Base-by-base conservation (phyloP, 2,888 invertebrate genomes). In the Laothoe populi region DNA sequence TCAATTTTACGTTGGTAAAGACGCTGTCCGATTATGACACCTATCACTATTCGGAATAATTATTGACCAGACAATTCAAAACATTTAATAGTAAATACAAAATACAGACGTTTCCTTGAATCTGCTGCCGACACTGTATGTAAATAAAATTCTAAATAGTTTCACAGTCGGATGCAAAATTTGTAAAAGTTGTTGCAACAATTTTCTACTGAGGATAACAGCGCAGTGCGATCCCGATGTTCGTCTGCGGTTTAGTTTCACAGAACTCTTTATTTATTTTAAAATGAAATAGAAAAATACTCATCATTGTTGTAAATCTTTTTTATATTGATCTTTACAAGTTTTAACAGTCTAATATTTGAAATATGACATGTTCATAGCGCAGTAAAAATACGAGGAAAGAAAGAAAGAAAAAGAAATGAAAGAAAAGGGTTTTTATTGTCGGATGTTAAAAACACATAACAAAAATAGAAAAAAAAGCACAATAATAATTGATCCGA, bases 121-220 rank as follows among this genome's bases (percentile, higher is more conserved):
- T 35, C 35, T 35, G 53, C 53, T 35, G 19, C 31, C 53, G 19
- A 35, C 31, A 53, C 35, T 35, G 53, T 53, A 53, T 53, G 53
- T 53, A 53, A 53, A n/a, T n/a, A n/a, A n/a, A n/a, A 53, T 53
- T 16, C 35, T 49, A 31, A 44, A 44, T 26, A 16, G 31, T 53
- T 31, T 53, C 35, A 53, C 35, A 53, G 53, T 53, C 35, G 53
- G 35, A 53, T 53, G 53, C 53, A 35, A 35, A 53, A 53, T 53
- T 53, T 53, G 19, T 31, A 49, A 53, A 53, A 53, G 35, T 53
- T 53, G 53, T 53, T 35, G 31, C 31, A 24, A 31, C 53, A 31
- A 53, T 53, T 53, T 53, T 53, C 49, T 35, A 53, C 19, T 35
- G 19, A 53, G 19, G 19, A 19, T 53, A 53, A 53, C 53, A 53